A percentile compares a stretch with the other conserved stretches of the same genome.
Conservation (phyloP, 2,888 invertebrate species). For the Tetragonisca angustula region DNA sequence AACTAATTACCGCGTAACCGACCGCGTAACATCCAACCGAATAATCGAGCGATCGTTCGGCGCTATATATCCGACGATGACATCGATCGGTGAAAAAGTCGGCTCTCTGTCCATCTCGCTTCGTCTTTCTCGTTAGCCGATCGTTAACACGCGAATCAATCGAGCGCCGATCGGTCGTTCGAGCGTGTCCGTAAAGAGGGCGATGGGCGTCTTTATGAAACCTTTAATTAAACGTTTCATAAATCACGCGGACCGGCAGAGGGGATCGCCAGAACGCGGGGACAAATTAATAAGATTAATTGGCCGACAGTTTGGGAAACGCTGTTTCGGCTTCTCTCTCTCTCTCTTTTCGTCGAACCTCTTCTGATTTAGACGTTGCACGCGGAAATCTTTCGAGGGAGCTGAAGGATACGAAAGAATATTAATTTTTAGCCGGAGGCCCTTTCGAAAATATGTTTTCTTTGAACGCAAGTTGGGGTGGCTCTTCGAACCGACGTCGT, state of each 20-base stretch:
- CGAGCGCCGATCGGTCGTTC: constrained; percentile 61
- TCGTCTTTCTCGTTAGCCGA: constrained; percentile 24
- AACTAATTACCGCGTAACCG: constrained; percentile 10
- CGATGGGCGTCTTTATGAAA: constrained; percentile 77
- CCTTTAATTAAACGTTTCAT: constrained; percentile 82
- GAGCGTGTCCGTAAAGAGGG: constrained; percentile 34
- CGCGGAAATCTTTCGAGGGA: constrained; percentile 43
- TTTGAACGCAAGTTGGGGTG: constrained; percentile 48
- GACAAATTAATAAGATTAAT: constrained; percentile 83
- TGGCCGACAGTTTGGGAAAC: constrained; percentile 81
- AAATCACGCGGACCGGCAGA: constrained; percentile 74
- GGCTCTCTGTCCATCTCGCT: not conserved
- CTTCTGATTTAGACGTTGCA: constrained; percentile 47
- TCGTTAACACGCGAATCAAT: constrained; percentile 72
- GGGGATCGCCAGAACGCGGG: constrained; percentile 54
- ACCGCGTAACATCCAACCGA: not conserved
- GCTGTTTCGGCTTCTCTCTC: constrained; percentile 66
- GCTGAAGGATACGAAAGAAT: constrained; percentile 57
- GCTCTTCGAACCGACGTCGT: constrained; percentile 35
- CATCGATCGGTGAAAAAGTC: constrained; percentile 21
- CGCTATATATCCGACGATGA: constrained; percentile 11
- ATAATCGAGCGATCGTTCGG: constrained; percentile 1
- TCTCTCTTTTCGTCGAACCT: constrained; percentile 23
- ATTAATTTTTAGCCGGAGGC: constrained; percentile 74
- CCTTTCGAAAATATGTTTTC: constrained; percentile 69